phyloP scores from a whole-genome alignment of 1,140 invertebrate species.

The Camponotus floridanus region DNA sequence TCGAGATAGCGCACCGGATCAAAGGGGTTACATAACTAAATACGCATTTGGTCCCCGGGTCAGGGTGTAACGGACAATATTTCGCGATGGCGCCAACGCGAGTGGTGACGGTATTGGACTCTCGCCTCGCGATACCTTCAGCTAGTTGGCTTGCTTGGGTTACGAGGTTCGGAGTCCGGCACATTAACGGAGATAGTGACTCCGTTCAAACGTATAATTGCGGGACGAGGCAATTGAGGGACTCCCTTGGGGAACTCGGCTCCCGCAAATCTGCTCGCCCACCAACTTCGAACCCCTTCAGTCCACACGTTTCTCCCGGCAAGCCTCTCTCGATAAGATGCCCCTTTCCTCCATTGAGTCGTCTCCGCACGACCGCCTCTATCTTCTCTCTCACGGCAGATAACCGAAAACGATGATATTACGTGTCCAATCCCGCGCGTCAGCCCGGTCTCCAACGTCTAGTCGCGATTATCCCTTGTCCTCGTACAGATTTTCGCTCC shows the following conservation, averaged over 20 bases:
- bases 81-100: conserved; percentile 73
- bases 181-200: conserved; percentile 84
- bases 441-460: conserved; percentile 67
- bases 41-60: conserved; percentile 70
- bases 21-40: conserved; percentile 71
- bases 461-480: conserved; percentile 67
- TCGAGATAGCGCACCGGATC: conserved; percentile 72
- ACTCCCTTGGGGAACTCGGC: conserved; percentile 79
- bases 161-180: conserved; percentile 79
- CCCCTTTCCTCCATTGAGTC: conserved; percentile 61
- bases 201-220: conserved; percentile 86
- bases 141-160: conserved; percentile 70
- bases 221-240: conserved; percentile 83
- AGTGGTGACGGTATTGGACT: conserved; percentile 65
- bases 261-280: conserved; percentile 74
- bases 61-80: conserved; percentile 76
- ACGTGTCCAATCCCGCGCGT: conserved; percentile 76
- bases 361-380: conserved; percentile 59
- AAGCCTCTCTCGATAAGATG: conserved; percentile 77
- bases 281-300: conserved; percentile 75
- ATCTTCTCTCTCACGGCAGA: conserved; percentile 73
- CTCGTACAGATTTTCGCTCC: conserved; percentile 50
- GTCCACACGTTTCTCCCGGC: conserved; percentile 76
- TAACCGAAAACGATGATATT: conserved; percentile 82
- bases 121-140: conserved; percentile 59